phyloP scores from a whole-genome alignment of 2,113 vertebrate genomes.

The Leucoraja erinaceus region DNA sequence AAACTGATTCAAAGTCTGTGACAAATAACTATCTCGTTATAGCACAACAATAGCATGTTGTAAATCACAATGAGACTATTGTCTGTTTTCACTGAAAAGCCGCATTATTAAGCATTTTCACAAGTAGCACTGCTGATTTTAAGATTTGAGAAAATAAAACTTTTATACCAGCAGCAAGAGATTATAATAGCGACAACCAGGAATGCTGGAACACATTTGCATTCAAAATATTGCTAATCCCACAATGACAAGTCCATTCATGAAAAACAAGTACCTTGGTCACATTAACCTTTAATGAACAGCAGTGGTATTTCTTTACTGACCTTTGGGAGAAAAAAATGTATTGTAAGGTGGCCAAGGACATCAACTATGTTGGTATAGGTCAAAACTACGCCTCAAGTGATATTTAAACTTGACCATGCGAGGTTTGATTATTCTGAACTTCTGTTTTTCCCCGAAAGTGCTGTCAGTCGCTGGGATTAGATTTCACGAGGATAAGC shows the following conservation, averaged over 20 bases:
- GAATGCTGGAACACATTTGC: not conserved
- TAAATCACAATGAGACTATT: not conserved
- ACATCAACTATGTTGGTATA: not conserved
- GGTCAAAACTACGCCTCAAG: not conserved
- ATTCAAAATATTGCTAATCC: not conserved
- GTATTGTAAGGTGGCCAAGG: not conserved
- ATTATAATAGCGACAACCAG: not conserved
- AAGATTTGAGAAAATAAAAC: not conserved
- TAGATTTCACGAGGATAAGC: not conserved
- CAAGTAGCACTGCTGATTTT: not conserved
- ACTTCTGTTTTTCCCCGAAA: not conserved
- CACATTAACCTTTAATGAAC: slow-evolving; percentile 31
- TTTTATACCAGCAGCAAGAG: too few species aligned
- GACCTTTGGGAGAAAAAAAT: not conserved
- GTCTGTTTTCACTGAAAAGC: not conserved
- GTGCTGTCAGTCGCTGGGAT: not conserved
- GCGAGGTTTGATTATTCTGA: not conserved
- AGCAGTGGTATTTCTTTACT: not conserved
- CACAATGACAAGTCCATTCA: slow-evolving; percentile 10
- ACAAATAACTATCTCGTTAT: not conserved
- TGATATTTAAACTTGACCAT: not conserved
- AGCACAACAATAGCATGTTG: not conserved
- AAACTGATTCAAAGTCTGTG: not conserved
- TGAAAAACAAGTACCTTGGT: not conserved
- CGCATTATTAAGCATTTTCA: not conserved